A percentile compares a stretch with the other conserved stretches of the same genome.
Evolutionary conservation across 2,888 invertebrate genomes (phyloP).

Genomic region (Peribatodes rhomboidaria): DNA sequence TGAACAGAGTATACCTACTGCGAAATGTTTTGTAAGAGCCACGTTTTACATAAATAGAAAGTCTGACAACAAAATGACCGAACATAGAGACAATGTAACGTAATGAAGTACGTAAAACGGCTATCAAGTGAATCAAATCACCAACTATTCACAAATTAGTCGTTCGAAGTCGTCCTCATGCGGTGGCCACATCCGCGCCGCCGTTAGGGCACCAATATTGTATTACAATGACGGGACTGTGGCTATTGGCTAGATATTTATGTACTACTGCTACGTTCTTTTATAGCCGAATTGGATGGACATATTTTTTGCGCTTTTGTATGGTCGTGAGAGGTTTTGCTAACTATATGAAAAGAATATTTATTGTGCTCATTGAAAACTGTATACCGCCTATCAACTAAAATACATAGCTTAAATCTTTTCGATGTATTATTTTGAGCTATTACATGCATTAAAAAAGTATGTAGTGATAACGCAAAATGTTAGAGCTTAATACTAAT

Average conservation of each 20-base stretch:
- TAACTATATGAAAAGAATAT: neutral
- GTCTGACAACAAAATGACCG: neutral
- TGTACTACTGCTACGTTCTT: slow-evolving; percentile 21
- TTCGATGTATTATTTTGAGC: too few relatives aligned
- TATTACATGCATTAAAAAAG: too few relatives aligned
- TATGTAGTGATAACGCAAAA: too few relatives aligned
- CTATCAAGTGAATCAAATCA: slow-evolving; percentile 67
- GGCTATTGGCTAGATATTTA: slow-evolving; percentile 29
- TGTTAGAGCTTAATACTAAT: too few relatives aligned
- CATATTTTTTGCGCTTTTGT: slow-evolving; percentile 1
- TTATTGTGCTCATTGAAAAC: too few relatives aligned
- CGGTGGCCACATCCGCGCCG: slow-evolving; percentile 65
- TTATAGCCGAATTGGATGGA: slow-evolving; percentile 1
- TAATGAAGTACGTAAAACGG: slow-evolving; percentile 68
- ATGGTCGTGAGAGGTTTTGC: neutral
- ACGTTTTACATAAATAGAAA: neutral
- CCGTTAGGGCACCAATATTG: slow-evolving; percentile 49
- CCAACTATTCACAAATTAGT: slow-evolving; percentile 79
- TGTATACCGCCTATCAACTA: too few relatives aligned
- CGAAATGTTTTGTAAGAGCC: neutral
- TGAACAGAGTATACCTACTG: too few relatives aligned
- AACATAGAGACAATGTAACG: slow-evolving; percentile 44
- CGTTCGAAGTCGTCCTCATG: slow-evolving; percentile 67
- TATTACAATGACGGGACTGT: slow-evolving; percentile 36
- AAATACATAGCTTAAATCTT: too few relatives aligned